phyloP scores from a whole-genome alignment of 2,113 vertebrate genomes.

The Empidonax alnorum region DNA sequence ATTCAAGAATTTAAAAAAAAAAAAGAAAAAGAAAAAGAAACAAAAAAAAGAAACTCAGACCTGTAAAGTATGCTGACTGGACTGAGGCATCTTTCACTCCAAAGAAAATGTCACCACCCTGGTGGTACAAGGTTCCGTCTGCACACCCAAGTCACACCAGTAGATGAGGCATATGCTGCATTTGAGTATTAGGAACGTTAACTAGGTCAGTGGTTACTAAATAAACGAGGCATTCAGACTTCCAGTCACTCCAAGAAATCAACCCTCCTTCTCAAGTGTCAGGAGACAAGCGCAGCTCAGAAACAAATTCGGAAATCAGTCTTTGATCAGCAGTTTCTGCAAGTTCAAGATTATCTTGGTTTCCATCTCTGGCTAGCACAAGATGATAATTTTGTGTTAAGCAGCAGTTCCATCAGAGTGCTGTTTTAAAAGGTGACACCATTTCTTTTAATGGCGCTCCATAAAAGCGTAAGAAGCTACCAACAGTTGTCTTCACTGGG shows the following conservation, averaged over 20 bases:
- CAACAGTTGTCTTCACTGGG: background rate
- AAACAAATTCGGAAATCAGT: background rate
- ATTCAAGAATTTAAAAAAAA: background rate
- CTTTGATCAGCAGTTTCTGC: background rate
- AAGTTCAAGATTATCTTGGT: background rate
- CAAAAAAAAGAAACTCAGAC: too few species aligned
- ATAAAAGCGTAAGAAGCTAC: background rate
- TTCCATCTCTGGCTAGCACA: background rate
- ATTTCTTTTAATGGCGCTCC: background rate
- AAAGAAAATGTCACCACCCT: accelerated
- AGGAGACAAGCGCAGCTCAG: background rate
- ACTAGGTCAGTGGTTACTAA: conserved; percentile 15
- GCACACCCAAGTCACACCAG: background rate
- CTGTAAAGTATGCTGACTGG: background rate
- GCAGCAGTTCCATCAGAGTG: background rate
- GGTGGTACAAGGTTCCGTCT: accelerated
- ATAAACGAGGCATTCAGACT: conserved; percentile 32
- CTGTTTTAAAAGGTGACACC: background rate
- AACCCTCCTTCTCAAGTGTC: background rate
- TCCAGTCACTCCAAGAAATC: background rate
- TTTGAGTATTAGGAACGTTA: background rate
- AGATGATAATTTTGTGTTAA: background rate
- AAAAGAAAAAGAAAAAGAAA: background rate
- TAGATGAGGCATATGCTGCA: background rate
- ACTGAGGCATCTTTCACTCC: background rate